Base-by-base conservation (phyloP, 1,140 invertebrate species). In the Coelopa frigida region DNA sequence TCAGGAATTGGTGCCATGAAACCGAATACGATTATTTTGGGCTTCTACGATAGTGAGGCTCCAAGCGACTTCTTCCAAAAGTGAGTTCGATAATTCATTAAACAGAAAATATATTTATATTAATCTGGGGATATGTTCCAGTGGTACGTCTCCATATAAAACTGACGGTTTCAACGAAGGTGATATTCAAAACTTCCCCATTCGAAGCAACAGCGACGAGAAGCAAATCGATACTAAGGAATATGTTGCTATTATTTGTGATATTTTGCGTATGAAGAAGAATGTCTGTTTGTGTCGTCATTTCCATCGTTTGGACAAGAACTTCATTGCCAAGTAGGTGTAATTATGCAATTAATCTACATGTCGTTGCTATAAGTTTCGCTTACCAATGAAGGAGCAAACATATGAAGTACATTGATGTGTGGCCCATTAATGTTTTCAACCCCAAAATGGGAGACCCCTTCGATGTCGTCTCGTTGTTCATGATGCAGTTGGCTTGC, bases 1-100 rank as follows among this genome's bases (percentile, higher is more conserved):
- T 87, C 91, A 12, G 96, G 96, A 8, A 80, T 99, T 55, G 96
- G 96, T 3, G 96, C 95, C 6, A 98, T 99, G 94, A 97, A 98
- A 69, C 94, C 94, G 1, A 98, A 99, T 66, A 98, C 95, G 0
- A 88, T 99, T 43, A 74, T 90, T 29, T 72, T 92, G 32, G 87
- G 94, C 5, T 98, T 98, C 72, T 84, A 92, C 40, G 90, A 94
- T 55, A 76, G 82, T 14, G 77, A 85, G 48, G 54, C 72, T 4
- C 84, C 83, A 4, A 64, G 70, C 23, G 86, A 94, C 61, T 93
- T 89, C 61, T 85, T 92, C 46, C 63, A 75, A 46, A 72, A 61
- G 77, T 77, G 57, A 48, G 57, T 52, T 17, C 18, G 6, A 26
- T 22, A 26, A 12, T 4, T 22, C n/a, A n/a, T n/a, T n/a, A n/a